Base-by-base conservation (phyloP, 2,888 invertebrate species). In the Margaritifera margaritifera region DNA sequence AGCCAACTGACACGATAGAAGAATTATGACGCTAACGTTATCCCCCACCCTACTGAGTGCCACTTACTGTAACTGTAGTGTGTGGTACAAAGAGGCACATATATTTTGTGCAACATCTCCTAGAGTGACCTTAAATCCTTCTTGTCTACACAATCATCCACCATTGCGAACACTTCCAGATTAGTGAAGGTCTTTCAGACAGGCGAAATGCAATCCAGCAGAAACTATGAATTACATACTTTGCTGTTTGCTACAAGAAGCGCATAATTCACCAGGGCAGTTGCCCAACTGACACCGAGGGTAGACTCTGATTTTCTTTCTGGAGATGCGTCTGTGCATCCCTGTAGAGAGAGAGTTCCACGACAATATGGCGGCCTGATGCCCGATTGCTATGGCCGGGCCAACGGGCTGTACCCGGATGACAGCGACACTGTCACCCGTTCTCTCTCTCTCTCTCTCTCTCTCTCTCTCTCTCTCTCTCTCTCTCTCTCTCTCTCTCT, bases 51-150 rank as follows among this genome's bases (percentile, higher is more conserved):
- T 1, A 75, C 77, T 56, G 81, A 81, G 62, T 86, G 85, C 62
- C 83, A 84, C 77, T 80, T 84, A 81, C 69, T 83, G 81, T 75
- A 81, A 86, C 80, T 86, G 85, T 53, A 80, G 80, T 27, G 56
- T 68, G 2, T 27, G 31, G 8, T 80, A 81, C 63, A 25, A 53
- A 6, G 6, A 31, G 1, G 51, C 78, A 20, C 76, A 60, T 61
- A 4, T 72, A 67, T 64, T 74, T 74, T 50, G 79, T 79, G 55
- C 76, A 82, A 62, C 68, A 78, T 58, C 52, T 80, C 51, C 68
- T 64, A 66, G 85, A 85, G 68, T 85, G 85, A n/a, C 69, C 78
- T 2, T 85, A 85, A 65, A 84, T 84, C 1, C 72, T 79, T 62
- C 71, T 81, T 18, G 84, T 84, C 70, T 82, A 82, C 51, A 25